Base-by-base conservation (phyloP, 1,140 invertebrate genomes). In the Venturia canescens region DNA sequence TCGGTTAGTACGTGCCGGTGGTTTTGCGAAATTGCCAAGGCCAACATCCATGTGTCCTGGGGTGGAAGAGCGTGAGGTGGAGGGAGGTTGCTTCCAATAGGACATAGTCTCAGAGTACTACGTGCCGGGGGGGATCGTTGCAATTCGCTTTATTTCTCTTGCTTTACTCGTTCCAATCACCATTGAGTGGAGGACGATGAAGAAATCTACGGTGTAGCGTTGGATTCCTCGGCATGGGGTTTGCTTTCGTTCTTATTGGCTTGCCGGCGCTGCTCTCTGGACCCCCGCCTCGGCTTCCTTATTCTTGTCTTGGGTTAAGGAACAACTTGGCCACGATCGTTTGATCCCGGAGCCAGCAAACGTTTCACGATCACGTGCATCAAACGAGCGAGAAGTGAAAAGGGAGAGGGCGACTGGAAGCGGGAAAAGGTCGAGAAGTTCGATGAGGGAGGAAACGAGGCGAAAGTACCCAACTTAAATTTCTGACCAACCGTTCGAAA, bases 381-480 rank as follows among this genome's bases (percentile, higher is more conserved):
- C 21, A 66, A 53, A 38, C 34, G 21, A 77, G 48, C 26, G 66
- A 38, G 31, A 77, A 77, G 75, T 44, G 21, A n/a, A 66, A 44
- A 31, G 44, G 29, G 31, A 29, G n/a, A 16, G 27, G 29, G 23
- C n/a, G n/a, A n/a, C n/a, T 26, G 27, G 75, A 77, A 66, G 13
- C 1, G 26, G 75, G 27, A 15, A 29, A 34, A 34, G 29, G 18
- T 27, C 21, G 29, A 76, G 38, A 57, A 57, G 66, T 69, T 21
- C 26, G 18, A 34, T 13, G 18, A 34, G 23, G 72, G 18, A 31
- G 72, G 53, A 63, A 38, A 76, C 70, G 78, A 78, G 63, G 38
- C 26, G 80, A 84, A 81, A 84, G 71, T 15, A 76, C 26, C 48
- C 63, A 84, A 86, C 81, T 86, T 88, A 84, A 87, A 88, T 86